Base-by-base conservation (phyloP, 2,888 invertebrate genomes). In the Amorpha juglandis region DNA sequence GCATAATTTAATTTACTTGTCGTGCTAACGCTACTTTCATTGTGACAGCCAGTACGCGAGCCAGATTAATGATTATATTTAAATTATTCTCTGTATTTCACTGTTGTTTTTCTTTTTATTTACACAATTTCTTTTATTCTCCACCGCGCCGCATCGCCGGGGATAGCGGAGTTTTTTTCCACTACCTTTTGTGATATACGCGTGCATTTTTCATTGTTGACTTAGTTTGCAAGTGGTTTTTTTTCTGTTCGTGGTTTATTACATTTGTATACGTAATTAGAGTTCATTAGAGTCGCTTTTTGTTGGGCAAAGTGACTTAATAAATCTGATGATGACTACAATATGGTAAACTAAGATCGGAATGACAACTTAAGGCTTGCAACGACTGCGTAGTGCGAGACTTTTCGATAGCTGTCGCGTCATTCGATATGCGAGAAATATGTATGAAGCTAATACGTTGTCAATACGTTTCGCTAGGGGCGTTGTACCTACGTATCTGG, bases 61-160 rank as follows among this genome's bases (percentile, higher is more conserved):
- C 83, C 83, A 90, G 91, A 92, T 91, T 91, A 92, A 92, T 92
- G 91, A 89, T 81, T 88, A 88, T 90, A 91, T 91, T 92, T 90
- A 92, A 92, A 92, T 91, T 88, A 87, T 89, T 85, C 84, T 72
- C 82, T 83, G 82, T 87, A 84, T 86, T 87, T 84, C 83, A 83
- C 21, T 83, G 80, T 83, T 81, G 77, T 85, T 87, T 86, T 79
- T 81, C 69, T 78, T 76, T 64, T 47, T 48, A 58, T 58, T 65
- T 35, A 50, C 35, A 58, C 53, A 48, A 58, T 58, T 65, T 58
- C 48, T 65, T 65, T 74, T n/a, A n/a, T n/a, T 76, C 79, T 77
- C 77, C 77, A 78, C 80, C 78, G 78, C 27, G 71, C 73, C 12
- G 42, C 42, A 19, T 58, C 19, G 9, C 53, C n/a, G 33, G 16